Evolutionary conservation across 2,888 invertebrate species (phyloP).

Genomic region (Lypha dubia): DNA sequence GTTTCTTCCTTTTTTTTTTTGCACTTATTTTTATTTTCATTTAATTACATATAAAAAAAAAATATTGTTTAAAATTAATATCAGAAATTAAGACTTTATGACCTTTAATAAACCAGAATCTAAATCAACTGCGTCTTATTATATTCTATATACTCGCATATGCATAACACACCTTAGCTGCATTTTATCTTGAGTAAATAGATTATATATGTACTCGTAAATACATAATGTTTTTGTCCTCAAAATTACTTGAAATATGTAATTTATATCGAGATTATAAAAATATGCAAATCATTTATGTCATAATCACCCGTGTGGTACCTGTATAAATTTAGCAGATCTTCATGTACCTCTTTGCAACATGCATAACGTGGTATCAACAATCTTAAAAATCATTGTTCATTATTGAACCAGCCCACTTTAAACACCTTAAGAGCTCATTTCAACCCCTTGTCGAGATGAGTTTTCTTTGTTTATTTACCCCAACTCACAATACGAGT

Average conservation of each 20-base stretch:
- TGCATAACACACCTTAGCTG: background rate
- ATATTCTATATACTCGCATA: background rate
- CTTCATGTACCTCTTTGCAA: background rate
- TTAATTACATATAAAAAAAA: too few relatives aligned
- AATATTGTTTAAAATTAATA: too few relatives aligned
- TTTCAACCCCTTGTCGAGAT: constrained; percentile 49
- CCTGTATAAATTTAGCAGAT: constrained; percentile 54
- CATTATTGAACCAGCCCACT: constrained; percentile 65
- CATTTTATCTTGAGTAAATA: background rate
- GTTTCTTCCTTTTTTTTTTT: too few relatives aligned
- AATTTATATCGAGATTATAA: constrained; percentile 18
- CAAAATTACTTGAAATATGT: background rate
- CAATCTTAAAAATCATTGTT: constrained; percentile 55
- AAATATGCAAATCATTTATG: constrained; percentile 45
- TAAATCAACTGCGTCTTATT: background rate
- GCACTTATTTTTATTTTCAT: too few relatives aligned
- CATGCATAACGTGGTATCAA: constrained; percentile 1
- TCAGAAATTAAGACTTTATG: background rate
- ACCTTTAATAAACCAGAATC: background rate
- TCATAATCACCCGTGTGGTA: constrained; percentile 25
- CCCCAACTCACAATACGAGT: constrained; percentile 17
- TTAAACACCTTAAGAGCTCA: constrained; percentile 68
- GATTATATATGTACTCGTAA: too few relatives aligned
- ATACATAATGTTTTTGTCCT: background rate
- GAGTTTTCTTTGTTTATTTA: constrained; percentile 50